These are phyloP conservation scores for Bicyclus anynana DNA, from an alignment of 1,140 invertebrate genomes.

Conservation along the genomic window DNA sequence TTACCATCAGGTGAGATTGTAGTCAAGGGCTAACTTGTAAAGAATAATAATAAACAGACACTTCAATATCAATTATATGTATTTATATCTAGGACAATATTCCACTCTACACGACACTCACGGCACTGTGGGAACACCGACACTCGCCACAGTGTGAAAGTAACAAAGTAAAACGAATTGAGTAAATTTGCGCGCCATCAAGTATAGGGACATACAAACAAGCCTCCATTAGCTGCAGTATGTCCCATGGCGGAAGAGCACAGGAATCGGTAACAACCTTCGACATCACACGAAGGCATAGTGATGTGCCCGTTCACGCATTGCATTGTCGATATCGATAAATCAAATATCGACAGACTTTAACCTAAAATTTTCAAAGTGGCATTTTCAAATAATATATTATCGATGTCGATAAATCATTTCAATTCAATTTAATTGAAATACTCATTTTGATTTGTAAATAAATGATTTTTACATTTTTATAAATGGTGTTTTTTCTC, in stretches of 20 bases:
- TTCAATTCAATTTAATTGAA: too few species aligned
- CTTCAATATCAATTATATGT: too few species aligned
- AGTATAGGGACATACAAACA: slow-evolving; percentile 36
- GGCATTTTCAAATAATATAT: neutral
- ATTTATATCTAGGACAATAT: too few species aligned
- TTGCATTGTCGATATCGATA: slow-evolving; percentile 23
- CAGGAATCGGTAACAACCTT: slow-evolving; percentile 51
- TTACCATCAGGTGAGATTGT: too few species aligned
- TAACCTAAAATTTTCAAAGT: neutral
- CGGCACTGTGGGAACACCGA: neutral
- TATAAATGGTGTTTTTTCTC: too few species aligned
- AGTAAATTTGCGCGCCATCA: slow-evolving; percentile 19
- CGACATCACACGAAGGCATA: slow-evolving; percentile 58
- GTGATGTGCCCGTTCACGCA: slow-evolving; percentile 21
- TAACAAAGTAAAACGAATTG: slow-evolving; percentile 19
- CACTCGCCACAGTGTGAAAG: slow-evolving; percentile 9
- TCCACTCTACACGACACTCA: too few species aligned
- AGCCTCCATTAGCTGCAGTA: slow-evolving; percentile 39
- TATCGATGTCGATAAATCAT: neutral
- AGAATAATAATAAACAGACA: too few species aligned
- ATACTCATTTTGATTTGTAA: too few species aligned
- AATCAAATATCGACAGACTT: neutral
- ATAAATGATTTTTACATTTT: too few species aligned
- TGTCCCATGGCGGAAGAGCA: slow-evolving; percentile 57
- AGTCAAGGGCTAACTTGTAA: too few species aligned